These are phyloP conservation scores for Idaea straminata DNA, from an alignment of 2,888 invertebrate genomes.

Conservation along the genomic window DNA sequence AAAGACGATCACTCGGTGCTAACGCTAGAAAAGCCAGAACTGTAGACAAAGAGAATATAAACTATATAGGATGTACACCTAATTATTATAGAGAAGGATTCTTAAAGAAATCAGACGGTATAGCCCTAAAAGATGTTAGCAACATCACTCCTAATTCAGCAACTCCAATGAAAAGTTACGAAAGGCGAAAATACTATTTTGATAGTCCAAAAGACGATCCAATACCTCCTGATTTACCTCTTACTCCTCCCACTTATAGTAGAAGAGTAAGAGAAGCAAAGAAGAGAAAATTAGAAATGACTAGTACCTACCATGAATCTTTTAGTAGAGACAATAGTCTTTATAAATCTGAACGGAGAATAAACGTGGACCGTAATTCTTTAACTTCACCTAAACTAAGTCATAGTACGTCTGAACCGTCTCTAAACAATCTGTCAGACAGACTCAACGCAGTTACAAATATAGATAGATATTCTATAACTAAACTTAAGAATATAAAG, in stretches of 20 bases:
- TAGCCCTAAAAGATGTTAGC: slow-evolving; percentile 80
- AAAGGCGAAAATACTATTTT: slow-evolving; percentile 53
- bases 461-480: slow-evolving; percentile 54
- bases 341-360: slow-evolving; percentile 69
- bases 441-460: slow-evolving; percentile 53
- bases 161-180: slow-evolving; percentile 59
- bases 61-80: slow-evolving; percentile 78
- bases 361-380: slow-evolving; percentile 50
- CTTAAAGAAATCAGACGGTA: slow-evolving; percentile 72
- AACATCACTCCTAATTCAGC: slow-evolving; percentile 79
- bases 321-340: slow-evolving; percentile 61
- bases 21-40: slow-evolving; percentile 58
- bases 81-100: slow-evolving; percentile 82
- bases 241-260: slow-evolving; percentile 69
- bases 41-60: slow-evolving; percentile 72
- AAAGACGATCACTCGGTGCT: slow-evolving; percentile 65
- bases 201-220: slow-evolving; percentile 54
- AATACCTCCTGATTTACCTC: slow-evolving; percentile 59
- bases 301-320: slow-evolving; percentile 47
- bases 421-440: slow-evolving; percentile 63
- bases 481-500: slow-evolving; percentile 43
- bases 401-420: slow-evolving; percentile 69
- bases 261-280: slow-evolving; percentile 73
- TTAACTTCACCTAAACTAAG: slow-evolving; percentile 50
- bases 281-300: slow-evolving; percentile 73